Evolutionary conservation across 2,797 vertebrate species (phyloP), one percentile per base, ranked within the genome.

Genomic region (Poeciliopsis presidionis): DNA sequence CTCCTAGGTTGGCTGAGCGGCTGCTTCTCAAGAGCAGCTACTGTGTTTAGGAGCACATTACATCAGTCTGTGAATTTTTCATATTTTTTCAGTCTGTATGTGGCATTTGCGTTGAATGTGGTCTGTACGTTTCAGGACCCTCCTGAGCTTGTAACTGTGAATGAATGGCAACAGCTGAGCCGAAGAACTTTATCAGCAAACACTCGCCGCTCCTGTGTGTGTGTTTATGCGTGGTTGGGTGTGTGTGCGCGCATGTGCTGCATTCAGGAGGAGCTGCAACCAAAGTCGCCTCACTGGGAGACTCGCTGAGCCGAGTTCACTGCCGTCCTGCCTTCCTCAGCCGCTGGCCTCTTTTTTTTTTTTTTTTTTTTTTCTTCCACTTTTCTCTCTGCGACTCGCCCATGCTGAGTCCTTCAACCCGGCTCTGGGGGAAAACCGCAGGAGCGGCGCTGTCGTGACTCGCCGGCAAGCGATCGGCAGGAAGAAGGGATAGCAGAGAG

Each of bases 151-250:
- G 88, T 87, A 90, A 85, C 87, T 74, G 90, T 92, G 90, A 96
- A 95, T 89, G 94, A 95, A 92, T 93, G 90, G 93, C 93, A 95
- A 96, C 95, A 96, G 95, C 95, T 96, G 95, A 95, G 91, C 92
- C 82, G 91, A 91, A 94, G 92, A 92, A 93, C 93, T 94, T 94
- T 92, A 93, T 92, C 91, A 76, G 86, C 90, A 88, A 46, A 70
- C 87, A 84, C 86, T 91, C 77, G 43, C 59, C 78, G 81, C 74
- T 36, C 80, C 49, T 65, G 39, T 63, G 46, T 72, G 69, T 72
- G 80, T 75, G 59, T 82, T 86, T 78, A 80, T 77, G 83, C 78
- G 84, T 77, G 78, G 78, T 61, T 30, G 81, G n/a, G 84, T 43
- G 81, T 75, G 82, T 18, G 78, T 25, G 81, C 13, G 79, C 20